Evolutionary conservation across 2,797 vertebrate genomes (phyloP).

Genomic region (Gallinago stenura): DNA sequence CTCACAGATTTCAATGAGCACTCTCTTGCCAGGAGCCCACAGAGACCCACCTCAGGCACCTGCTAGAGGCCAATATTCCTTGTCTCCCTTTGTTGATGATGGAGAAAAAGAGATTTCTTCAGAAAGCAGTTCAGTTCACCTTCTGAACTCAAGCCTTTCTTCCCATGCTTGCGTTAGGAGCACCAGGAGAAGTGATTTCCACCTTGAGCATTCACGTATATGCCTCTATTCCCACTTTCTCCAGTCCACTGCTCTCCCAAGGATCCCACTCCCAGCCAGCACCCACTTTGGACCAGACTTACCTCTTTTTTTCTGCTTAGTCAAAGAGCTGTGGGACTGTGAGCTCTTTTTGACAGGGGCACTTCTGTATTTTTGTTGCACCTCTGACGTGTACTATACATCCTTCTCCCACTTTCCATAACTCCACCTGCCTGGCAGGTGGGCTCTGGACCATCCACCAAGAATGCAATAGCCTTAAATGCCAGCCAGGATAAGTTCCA

Average conservation of each 20-base stretch:
- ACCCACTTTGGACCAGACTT: neutral
- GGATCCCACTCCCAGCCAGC: neutral
- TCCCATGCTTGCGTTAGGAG: neutral
- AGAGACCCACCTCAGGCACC: neutral
- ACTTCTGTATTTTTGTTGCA: neutral
- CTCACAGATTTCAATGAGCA: neutral
- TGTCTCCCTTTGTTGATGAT: neutral
- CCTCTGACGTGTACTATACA: rapidly evolving
- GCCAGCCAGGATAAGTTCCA: neutral
- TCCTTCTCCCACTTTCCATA: neutral
- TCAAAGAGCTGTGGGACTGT: neutral
- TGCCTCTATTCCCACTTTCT: neutral
- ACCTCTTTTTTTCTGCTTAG: neutral
- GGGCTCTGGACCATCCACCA: neutral
- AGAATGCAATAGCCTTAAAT: neutral
- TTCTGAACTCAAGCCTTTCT: neutral
- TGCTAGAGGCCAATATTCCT: neutral
- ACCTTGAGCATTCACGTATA: neutral
- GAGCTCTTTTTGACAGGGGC: neutral
- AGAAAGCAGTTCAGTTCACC: neutral
- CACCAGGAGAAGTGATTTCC: neutral
- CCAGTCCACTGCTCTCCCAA: neutral
- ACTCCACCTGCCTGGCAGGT: neutral
- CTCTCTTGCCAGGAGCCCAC: neutral
- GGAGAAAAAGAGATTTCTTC: neutral